Base-by-base conservation (phyloP, 2,888 invertebrate genomes). In the Pollenia labialis region DNA sequence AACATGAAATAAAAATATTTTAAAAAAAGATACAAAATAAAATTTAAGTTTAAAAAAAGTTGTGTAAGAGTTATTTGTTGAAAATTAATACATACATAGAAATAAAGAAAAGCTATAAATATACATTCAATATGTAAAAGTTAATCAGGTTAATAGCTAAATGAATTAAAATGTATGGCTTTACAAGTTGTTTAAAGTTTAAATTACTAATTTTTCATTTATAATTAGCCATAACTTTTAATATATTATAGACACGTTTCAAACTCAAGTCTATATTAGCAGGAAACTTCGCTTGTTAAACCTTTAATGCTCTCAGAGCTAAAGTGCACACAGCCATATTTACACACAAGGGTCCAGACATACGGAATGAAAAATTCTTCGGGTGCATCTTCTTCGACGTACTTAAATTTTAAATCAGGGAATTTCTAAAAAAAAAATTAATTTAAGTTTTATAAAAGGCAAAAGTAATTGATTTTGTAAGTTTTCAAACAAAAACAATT, bases 361-460 rank as follows among this genome's bases (percentile, higher is more conserved):
- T 99, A 99, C 0, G 99, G 99, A 89, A 99, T 98, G 94, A 99
- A 99, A 94, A 99, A 99, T 91, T 99, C 99, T 93, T 99, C 99
- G 0, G 99, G 99, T 82, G 97, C 96, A 88, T 99, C 99, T 93
- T 99, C 99, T 94, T 99, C 99, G 0, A 99, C 99, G 92, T 99
- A 99, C 89, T 99, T 98, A 94, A 99, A 99, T 94, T 99, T 99
- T 66, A 99, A 94, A 91, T 99, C 99, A 0, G 99, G 99, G 93
- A 99, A 99, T 96, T 99, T 99, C 98, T 99, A 94, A 2, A 94
- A 93, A 85, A 87, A 85, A 90, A 18, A 23, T 66, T 44, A 42
- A 42, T 32, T 23, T 2, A 23, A 23, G 23, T 23, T 23, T 23
- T 2, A 23, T 23, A 23, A 23, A 23, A 23, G 23, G 23, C 23